A percentile compares a stretch with the other conserved stretches of the same genome.
phyloP scores from a whole-genome alignment of 2,113 vertebrate species.

The Leptodactylus fuscus region DNA sequence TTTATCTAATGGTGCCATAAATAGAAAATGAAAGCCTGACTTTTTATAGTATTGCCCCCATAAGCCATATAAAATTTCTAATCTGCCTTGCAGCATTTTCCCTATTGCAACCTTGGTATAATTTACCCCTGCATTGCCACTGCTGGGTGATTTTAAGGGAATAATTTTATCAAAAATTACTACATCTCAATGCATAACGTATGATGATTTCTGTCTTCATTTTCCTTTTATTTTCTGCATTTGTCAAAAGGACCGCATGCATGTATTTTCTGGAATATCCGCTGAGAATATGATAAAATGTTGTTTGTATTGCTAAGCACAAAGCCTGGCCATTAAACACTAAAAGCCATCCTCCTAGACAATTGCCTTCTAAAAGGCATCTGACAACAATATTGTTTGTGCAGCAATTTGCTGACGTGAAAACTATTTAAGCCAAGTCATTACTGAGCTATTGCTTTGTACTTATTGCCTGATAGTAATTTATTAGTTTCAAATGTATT shows the following conservation, averaged over 20 bases:
- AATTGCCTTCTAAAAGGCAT: constrained; percentile 9
- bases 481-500: constrained; percentile 53
- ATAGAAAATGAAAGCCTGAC: background rate
- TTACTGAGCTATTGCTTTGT: constrained; percentile 46
- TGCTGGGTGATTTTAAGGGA: constrained; percentile 9
- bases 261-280: background rate
- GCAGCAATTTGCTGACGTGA: constrained; percentile 39
- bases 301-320: background rate
- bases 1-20: background rate
- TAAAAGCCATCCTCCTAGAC: background rate
- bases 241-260: background rate
- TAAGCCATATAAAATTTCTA: background rate
- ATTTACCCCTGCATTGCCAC: background rate
- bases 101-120: background rate
- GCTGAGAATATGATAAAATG: background rate
- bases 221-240: background rate
- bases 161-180: too few relatives aligned
- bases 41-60: background rate
- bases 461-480: constrained; percentile 41
- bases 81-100: background rate
- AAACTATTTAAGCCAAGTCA: constrained; percentile 48
- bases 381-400: constrained; percentile 50
- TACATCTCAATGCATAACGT: too few relatives aligned
- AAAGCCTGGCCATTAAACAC: constrained; percentile 19
- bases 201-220: too few relatives aligned